phyloP scores from a whole-genome alignment of 2,888 invertebrate species.

The Eurois occulta region DNA sequence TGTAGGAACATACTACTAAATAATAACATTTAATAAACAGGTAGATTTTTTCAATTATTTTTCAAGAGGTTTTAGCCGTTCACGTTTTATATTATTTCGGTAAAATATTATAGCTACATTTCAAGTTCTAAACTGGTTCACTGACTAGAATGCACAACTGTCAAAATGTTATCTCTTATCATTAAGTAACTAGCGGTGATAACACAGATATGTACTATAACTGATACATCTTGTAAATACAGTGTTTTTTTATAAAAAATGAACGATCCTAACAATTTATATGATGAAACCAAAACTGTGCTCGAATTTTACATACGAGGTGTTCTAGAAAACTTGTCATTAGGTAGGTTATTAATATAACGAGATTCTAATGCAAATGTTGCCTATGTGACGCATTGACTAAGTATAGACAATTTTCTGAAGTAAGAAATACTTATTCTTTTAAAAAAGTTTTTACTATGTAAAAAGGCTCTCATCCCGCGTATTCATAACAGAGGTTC shows the following conservation, averaged over 20 bases:
- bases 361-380: constrained; percentile 29
- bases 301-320: constrained; percentile 80
- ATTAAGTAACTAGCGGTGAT: constrained; percentile 69
- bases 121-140: constrained; percentile 21
- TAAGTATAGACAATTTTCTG: constrained; percentile 22
- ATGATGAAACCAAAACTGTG: constrained; percentile 74
- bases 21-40: neutral
- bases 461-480: neutral
- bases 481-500: neutral
- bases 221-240: constrained; percentile 44
- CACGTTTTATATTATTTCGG: neutral
- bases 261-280: constrained; percentile 75
- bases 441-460: neutral
- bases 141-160: constrained; percentile 37
- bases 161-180: constrained; percentile 75
- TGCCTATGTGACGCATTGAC: constrained; percentile 29
- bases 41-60: neutral
- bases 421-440: constrained; percentile 2
- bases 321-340: constrained; percentile 76
- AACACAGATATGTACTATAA: constrained; percentile 61
- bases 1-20: no score
- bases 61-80: neutral
- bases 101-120: neutral
- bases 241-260: constrained; percentile 67
- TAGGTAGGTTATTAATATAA: constrained; percentile 75